A percentile compares a stretch with the other conserved stretches of the same genome.
Evolutionary conservation across 2,888 invertebrate genomes (phyloP).

Genomic region (Pristionchus fissidentatus): DNA sequence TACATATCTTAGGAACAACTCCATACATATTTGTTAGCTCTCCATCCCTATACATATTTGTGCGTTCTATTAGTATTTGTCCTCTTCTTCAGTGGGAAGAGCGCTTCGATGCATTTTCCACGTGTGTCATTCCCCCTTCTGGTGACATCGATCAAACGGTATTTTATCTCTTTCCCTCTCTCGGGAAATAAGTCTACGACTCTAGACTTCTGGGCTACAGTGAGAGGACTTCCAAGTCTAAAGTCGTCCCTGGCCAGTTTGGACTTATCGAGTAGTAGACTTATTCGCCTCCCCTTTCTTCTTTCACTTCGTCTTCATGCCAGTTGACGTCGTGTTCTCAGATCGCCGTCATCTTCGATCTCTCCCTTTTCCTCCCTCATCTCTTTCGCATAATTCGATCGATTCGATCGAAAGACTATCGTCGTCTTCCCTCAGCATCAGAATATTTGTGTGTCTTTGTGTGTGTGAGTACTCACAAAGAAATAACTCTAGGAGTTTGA

Average conservation of each 20-base stretch:
- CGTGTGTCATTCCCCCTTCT: not conserved
- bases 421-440: conserved; percentile 2
- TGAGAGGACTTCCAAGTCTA: no score
- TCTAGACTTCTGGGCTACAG: no score
- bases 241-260: no score
- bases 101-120: no score
- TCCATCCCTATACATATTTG: conserved; percentile 10
- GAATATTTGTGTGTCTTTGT: conserved; percentile 27
- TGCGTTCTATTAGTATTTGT: not conserved
- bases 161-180: no score
- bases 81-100: not conserved
- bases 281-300: not conserved
- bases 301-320: no score
- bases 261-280: no score
- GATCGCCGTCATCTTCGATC: conserved; percentile 27
- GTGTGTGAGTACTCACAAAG: no score
- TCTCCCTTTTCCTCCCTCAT: not conserved
- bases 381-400: not conserved
- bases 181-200: no score
- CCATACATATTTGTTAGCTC: conserved; percentile 26
- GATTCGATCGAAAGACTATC: conserved; percentile 15
- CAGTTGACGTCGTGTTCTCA: not conserved
- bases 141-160: conserved; percentile 1
- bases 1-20: not conserved
- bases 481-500: no score